A percentile compares a stretch with the other conserved stretches of the same genome.
These are phyloP conservation scores for Scortum barcoo DNA, from an alignment of 2,113 vertebrate genomes.

Conservation along the genomic window DNA sequence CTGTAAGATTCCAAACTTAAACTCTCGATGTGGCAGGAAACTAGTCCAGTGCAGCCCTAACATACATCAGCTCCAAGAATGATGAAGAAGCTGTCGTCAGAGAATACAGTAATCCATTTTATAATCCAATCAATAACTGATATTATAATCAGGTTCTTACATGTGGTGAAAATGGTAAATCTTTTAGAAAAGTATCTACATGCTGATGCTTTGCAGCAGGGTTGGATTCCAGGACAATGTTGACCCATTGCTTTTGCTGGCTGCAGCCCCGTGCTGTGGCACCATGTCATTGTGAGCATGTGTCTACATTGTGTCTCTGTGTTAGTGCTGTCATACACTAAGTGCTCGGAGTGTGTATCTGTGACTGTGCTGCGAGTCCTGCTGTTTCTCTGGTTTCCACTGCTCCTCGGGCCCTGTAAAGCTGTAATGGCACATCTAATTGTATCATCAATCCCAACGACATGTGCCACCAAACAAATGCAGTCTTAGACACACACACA, in stretches of 20 bases:
- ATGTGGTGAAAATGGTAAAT: neutral
- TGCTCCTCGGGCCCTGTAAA: conserved; percentile 45
- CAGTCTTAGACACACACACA: conserved; percentile 2
- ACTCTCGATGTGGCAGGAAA: neutral
- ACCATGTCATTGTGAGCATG: conserved; percentile 37
- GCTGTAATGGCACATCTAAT: conserved; percentile 65
- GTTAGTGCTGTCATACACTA: conserved; percentile 30
- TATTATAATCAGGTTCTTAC: neutral
- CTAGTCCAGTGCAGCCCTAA: neutral
- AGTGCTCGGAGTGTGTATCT: conserved; percentile 46
- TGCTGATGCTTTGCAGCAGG: neutral
- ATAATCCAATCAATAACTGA: neutral
- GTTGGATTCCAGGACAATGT: neutral
- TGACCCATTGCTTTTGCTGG: conserved; percentile 10
- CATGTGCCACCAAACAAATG: conserved; percentile 31
- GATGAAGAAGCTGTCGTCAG: neutral
- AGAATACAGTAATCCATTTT: neutral
- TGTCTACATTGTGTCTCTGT: conserved; percentile 49
- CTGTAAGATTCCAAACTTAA: neutral
- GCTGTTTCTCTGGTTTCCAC: conserved; percentile 49
- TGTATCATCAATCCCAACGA: conserved; percentile 55
- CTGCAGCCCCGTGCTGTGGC: conserved; percentile 19
- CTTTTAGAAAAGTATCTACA: neutral
- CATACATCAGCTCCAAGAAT: neutral
- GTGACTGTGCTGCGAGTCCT: conserved; percentile 43